These are phyloP conservation scores for Gymnocheta viridis DNA, from an alignment of 2,888 invertebrate species.

Conservation along the genomic window DNA sequence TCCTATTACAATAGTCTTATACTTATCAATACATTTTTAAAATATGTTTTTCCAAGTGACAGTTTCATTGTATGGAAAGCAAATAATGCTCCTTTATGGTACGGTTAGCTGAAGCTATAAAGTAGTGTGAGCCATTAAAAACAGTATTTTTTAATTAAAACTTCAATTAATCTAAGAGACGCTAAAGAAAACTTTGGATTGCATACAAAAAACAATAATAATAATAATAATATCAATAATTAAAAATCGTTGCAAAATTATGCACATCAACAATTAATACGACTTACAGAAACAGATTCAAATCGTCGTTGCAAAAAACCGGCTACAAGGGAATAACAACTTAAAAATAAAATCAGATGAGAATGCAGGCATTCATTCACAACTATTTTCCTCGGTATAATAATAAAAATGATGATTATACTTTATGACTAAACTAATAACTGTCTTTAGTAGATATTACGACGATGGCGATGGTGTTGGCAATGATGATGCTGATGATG, in stretches of 20 bases:
- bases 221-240: not conserved
- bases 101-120: too few species aligned
- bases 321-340: not conserved
- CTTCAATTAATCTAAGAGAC: not conserved
- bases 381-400: not conserved
- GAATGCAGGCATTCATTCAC: conserved; percentile 30
- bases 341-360: not conserved
- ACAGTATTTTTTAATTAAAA: not conserved
- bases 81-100: too few species aligned
- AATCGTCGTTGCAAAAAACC: not conserved
- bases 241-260: conserved; percentile 37
- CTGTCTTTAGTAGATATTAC: conserved; percentile 20
- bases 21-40: too few species aligned
- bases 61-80: too few species aligned
- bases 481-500: not conserved
- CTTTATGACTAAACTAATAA: conserved; percentile 42
- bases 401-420: conserved; percentile 14
- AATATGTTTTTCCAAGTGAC: too few species aligned
- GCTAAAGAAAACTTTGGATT: not conserved
- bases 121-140: not conserved
- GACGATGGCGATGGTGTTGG: not conserved
- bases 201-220: too few species aligned
- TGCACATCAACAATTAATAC: conserved; percentile 34
- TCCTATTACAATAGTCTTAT: too few species aligned
- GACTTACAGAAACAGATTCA: not conserved